Evolutionary conservation across 2,888 invertebrate genomes (phyloP).

Genomic region (Euplagia quadripunctaria): DNA sequence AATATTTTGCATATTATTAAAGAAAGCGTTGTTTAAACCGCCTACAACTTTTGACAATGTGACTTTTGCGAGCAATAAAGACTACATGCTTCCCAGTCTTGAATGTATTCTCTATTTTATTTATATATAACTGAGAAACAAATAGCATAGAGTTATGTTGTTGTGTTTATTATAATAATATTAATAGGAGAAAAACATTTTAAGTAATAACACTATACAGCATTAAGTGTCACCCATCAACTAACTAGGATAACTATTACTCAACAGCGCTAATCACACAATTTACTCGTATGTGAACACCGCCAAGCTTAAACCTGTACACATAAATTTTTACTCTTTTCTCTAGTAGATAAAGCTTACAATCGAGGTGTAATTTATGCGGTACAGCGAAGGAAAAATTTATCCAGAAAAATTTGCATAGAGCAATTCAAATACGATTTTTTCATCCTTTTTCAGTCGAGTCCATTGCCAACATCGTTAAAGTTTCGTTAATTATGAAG

Average conservation of each 20-base stretch:
- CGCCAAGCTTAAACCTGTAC: conserved; percentile 15
- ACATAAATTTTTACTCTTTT: conserved; percentile 28
- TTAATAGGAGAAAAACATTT: neutral
- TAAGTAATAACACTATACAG: conserved; percentile 12
- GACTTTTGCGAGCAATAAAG: neutral
- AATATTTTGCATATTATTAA: neutral
- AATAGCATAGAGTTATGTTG: neutral
- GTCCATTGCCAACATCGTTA: conserved; percentile 68
- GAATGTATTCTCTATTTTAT: neutral
- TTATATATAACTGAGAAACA: conserved; percentile 8
- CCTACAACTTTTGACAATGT: neutral
- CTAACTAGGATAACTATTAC: conserved; percentile 48
- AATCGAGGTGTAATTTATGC: conserved; percentile 18
- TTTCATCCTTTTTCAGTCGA: conserved; percentile 42
- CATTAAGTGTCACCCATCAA: conserved; percentile 35
- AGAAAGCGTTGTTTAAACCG: neutral
- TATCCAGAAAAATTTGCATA: conserved; percentile 50
- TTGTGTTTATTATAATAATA: conserved; percentile 1
- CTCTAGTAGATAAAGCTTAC: conserved; percentile 20
- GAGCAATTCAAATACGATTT: conserved; percentile 41
- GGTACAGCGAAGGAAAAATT: conserved; percentile 39
- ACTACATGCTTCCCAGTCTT: neutral
- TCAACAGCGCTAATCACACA: conserved; percentile 43
- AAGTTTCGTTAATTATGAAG: conserved; percentile 68
- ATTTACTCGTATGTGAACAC: conserved; percentile 47